phyloP scores from a whole-genome alignment of 2,113 vertebrate genomes.

The Polyodon spathula region DNA sequence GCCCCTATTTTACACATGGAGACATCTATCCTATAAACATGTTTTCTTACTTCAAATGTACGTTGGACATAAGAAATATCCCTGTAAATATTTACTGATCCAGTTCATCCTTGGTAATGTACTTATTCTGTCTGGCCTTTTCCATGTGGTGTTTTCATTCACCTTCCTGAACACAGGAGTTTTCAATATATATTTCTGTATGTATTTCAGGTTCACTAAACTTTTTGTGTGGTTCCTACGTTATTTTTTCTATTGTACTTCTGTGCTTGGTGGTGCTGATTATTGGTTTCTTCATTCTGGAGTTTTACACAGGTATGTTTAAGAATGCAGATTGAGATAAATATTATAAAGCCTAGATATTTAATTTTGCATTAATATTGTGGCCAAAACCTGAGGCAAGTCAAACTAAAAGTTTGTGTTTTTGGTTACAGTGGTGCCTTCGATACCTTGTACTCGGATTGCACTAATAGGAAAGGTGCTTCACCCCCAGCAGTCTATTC shows the following conservation, averaged over 20 bases:
- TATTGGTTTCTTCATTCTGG: constrained; percentile 73
- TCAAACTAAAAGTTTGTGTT: neutral
- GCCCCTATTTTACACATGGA: too few relatives aligned
- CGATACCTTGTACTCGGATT: constrained; percentile 78
- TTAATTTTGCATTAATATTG: neutral
- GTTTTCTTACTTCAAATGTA: too few relatives aligned
- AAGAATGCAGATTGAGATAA: neutral
- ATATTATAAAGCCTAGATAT: neutral
- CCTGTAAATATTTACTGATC: too few relatives aligned
- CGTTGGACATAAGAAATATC: too few relatives aligned
- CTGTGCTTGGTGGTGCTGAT: constrained; percentile 64
- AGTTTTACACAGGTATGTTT: constrained; percentile 79
- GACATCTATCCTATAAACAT: too few relatives aligned
- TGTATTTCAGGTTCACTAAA: constrained; percentile 60
- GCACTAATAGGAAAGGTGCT: constrained; percentile 77
- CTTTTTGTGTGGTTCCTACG: constrained; percentile 58
- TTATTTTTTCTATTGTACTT: constrained; percentile 70
- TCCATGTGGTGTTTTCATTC: too few relatives aligned
- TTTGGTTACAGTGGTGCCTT: constrained; percentile 71
- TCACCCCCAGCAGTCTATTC: constrained; percentile 77
- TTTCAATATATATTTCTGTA: constrained; percentile 14
- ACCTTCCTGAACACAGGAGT: neutral
- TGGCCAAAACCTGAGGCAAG: too few relatives aligned
- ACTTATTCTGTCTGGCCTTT: too few relatives aligned
- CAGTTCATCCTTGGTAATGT: too few relatives aligned